A percentile compares a stretch with the other conserved stretches of the same genome.
Evolutionary conservation across 2,113 vertebrate genomes (phyloP).

Genomic region (Picathartes gymnocephalus): DNA sequence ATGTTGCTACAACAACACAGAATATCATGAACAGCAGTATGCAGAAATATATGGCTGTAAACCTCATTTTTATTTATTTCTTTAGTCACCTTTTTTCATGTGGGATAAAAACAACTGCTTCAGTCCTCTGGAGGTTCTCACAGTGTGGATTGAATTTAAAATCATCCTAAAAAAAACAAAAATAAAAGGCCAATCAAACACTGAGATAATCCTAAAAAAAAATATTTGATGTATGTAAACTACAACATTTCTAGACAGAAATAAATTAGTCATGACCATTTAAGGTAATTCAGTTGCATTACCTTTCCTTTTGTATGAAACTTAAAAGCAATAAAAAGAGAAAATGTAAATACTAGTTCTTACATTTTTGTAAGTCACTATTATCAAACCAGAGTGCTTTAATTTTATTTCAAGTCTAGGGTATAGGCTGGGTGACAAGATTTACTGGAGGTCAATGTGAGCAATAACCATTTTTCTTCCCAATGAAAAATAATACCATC

Average conservation of each 20-base stretch:
- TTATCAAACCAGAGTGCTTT: constrained; percentile 63
- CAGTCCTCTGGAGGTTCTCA: background rate
- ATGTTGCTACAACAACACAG: constrained; percentile 62
- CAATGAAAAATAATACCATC: constrained; percentile 59
- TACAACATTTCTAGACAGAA: constrained; percentile 28
- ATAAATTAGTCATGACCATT: constrained; percentile 46
- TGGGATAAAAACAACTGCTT: background rate
- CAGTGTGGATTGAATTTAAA: background rate
- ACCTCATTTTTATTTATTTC: constrained; percentile 47
- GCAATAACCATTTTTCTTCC: constrained; percentile 69
- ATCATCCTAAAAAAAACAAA: background rate
- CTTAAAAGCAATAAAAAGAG: constrained; percentile 34
- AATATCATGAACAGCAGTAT: constrained; percentile 52
- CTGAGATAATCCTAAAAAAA: background rate
- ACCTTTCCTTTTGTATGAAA: constrained; percentile 49
- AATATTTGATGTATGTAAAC: constrained; percentile 7
- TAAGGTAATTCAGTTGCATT: constrained; percentile 48
- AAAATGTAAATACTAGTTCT: constrained; percentile 56
- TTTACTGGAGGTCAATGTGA: constrained; percentile 62
- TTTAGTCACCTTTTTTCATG: background rate
- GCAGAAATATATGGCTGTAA: constrained; percentile 37
- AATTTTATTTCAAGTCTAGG: constrained; percentile 62
- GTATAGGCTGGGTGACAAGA: constrained; percentile 31
- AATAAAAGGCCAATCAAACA: constrained; percentile 23
- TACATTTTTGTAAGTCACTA: constrained; percentile 42